phyloP scores from a whole-genome alignment of 2,113 vertebrate species.

The Setophaga petechia region DNA sequence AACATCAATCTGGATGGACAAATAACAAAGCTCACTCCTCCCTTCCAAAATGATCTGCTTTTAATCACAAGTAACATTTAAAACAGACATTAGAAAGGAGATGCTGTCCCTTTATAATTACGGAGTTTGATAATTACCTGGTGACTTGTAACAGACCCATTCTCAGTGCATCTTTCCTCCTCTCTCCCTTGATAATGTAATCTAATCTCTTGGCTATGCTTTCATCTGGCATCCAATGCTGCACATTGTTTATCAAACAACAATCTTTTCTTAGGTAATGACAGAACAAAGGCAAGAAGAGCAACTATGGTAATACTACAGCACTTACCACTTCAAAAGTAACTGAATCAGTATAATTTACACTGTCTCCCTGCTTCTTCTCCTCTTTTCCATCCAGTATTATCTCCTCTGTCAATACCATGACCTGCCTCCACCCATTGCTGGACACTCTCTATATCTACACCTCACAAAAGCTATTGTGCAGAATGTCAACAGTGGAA shows the following conservation, averaged over 20 bases:
- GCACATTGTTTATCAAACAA: constrained; percentile 69
- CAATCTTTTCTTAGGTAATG: constrained; percentile 64
- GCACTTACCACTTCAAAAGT: constrained; percentile 75
- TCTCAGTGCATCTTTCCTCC: constrained; percentile 64
- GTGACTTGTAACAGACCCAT: constrained; percentile 58
- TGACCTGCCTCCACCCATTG: background rate
- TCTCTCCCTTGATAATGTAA: constrained; percentile 66
- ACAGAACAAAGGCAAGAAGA: constrained; percentile 72
- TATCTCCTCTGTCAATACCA: background rate
- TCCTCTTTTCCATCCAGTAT: background rate
- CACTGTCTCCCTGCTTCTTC: background rate
- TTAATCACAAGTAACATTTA: constrained; percentile 68
- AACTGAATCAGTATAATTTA: constrained; percentile 28
- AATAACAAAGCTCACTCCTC: background rate
- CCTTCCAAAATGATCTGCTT: constrained; percentile 25
- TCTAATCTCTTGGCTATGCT: constrained; percentile 73
- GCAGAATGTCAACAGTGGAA: background rate
- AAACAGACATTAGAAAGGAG: constrained; percentile 65
- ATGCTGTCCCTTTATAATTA: constrained; percentile 65
- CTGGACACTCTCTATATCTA: background rate
- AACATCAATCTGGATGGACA: background rate
- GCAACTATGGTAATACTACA: constrained; percentile 42
- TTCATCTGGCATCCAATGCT: constrained; percentile 69
- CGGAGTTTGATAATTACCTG: constrained; percentile 67
- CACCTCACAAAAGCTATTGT: background rate